These are phyloP conservation scores for Melospiza georgiana DNA, from an alignment of 2,113 vertebrate genomes.

Conservation along the genomic window DNA sequence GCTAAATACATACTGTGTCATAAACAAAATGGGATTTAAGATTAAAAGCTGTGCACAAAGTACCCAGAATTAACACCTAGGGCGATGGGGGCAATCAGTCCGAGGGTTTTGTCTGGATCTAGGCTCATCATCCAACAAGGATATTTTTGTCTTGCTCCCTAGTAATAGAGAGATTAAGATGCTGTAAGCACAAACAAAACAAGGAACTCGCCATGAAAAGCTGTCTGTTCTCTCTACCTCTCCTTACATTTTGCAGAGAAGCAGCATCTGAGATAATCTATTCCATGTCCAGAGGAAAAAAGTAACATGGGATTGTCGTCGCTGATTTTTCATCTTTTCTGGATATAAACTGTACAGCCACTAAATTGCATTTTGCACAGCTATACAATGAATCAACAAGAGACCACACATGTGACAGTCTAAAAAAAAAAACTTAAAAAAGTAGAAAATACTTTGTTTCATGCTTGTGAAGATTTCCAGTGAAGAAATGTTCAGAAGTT, in stretches of 20 bases:
- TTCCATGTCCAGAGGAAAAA: neutral
- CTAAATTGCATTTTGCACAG: neutral
- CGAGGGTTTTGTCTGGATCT: neutral
- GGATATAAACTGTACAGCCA: neutral
- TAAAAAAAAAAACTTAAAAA: neutral
- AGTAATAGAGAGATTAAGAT: neutral
- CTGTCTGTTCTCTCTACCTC: neutral
- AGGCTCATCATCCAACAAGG: neutral
- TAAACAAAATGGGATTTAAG: conserved; percentile 20
- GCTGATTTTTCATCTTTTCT: neutral
- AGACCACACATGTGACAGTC: neutral
- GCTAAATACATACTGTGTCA: conserved; percentile 38
- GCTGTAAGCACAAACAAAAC: neutral
- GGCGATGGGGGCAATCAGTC: neutral
- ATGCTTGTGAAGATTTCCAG: neutral
- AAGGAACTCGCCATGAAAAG: neutral
- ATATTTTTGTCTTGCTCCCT: neutral
- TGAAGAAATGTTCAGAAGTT: neutral
- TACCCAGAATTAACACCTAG: conserved; percentile 4
- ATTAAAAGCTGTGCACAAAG: conserved; percentile 26
- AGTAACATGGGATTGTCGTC: neutral
- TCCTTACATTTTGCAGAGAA: neutral
- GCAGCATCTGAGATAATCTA: neutral
- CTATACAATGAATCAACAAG: neutral
- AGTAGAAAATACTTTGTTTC: neutral